Conservation (phyloP, 1,140 invertebrate genomes). For the Plodia interpunctella region DNA sequence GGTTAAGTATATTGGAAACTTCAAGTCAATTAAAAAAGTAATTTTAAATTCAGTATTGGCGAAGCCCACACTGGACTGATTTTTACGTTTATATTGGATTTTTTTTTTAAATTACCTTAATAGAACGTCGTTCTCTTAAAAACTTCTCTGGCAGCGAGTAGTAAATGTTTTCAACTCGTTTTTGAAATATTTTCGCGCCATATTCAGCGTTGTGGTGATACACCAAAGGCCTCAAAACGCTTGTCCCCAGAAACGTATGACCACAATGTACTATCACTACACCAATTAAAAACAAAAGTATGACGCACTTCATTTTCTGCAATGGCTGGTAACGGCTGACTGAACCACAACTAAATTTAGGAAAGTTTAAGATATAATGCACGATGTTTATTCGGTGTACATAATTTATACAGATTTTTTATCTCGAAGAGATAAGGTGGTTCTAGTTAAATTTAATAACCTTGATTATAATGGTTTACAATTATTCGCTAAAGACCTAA, state of each 20-base stretch:
- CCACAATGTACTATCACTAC: conserved; percentile 24
- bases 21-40: too few relatives aligned
- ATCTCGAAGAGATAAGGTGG: background rate
- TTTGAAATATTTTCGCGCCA: conserved; percentile 23
- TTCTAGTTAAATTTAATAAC: background rate
- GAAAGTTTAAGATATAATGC: too few relatives aligned
- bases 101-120: too few relatives aligned
- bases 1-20: too few relatives aligned
- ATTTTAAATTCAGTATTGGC: too few relatives aligned
- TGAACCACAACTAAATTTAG: background rate
- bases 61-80: too few relatives aligned
- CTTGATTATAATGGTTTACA: background rate
- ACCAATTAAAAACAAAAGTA: conserved; percentile 15
- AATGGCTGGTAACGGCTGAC: background rate
- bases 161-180: conserved; percentile 29
- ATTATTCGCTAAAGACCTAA: background rate
- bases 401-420: background rate
- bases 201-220: conserved; percentile 25
- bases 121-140: background rate
- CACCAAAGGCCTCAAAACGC: conserved; percentile 21
- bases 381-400: too few relatives aligned
- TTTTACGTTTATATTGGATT: too few relatives aligned
- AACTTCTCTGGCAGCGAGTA: conserved; percentile 15
- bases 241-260: conserved; percentile 35
- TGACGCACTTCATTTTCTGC: conserved; percentile 14